Evolutionary conservation across 2,113 vertebrate genomes (phyloP).

Genomic region (Ammodytes marinus): DNA sequence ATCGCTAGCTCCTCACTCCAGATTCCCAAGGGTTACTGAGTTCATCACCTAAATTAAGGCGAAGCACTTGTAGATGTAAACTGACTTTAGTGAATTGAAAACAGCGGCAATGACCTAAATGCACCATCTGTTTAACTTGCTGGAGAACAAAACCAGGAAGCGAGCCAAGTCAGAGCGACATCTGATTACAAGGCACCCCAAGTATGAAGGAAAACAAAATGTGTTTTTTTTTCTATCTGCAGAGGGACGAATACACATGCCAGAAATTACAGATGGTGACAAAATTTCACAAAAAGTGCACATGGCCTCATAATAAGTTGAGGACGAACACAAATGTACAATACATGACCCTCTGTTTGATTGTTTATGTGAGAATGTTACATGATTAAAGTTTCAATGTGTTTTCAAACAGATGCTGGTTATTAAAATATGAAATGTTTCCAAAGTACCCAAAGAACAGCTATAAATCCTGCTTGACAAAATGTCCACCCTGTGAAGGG

Average conservation of each 20-base stretch:
- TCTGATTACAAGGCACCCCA: conserved; percentile 56
- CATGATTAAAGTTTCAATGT: conserved; percentile 10
- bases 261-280: conserved; percentile 58
- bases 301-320: conserved; percentile 45
- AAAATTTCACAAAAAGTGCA: conserved; percentile 20
- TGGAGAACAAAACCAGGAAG: conserved; percentile 49
- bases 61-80: conserved; percentile 17
- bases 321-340: conserved; percentile 5
- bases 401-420: not conserved
- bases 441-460: not conserved
- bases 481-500: not conserved
- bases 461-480: not conserved
- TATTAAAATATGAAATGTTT: not conserved
- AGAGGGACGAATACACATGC: conserved; percentile 15
- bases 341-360: conserved; percentile 22
- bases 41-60: conserved; percentile 38
- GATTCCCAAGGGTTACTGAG: not conserved
- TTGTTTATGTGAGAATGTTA: not conserved
- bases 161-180: conserved; percentile 33
- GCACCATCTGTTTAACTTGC: conserved; percentile 51
- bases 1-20: not conserved
- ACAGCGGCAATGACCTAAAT: conserved; percentile 54
- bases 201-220: conserved; percentile 62
- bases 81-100: conserved; percentile 50
- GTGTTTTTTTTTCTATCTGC: conserved; percentile 58